Evolutionary conservation across 1,140 invertebrate species (phyloP).

Genomic region (Metaphire vulgaris): DNA sequence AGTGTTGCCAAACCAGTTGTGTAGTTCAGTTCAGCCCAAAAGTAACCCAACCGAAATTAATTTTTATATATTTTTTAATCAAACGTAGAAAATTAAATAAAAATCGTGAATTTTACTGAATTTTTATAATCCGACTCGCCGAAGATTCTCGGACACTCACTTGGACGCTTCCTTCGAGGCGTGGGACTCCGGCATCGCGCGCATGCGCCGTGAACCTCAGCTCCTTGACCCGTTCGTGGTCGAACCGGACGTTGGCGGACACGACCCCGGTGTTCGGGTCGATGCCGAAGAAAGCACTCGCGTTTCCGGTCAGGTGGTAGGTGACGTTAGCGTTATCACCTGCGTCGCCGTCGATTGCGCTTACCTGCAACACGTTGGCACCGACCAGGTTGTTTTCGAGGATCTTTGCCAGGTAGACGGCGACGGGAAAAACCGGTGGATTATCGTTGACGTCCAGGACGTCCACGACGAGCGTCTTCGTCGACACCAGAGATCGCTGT

Average conservation of each 20-base stretch:
- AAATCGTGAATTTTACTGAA: too few relatives aligned
- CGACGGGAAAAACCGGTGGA: constrained; percentile 70
- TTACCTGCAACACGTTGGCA: constrained; percentile 8
- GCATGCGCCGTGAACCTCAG: constrained; percentile 14
- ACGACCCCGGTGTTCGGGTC: constrained; percentile 13
- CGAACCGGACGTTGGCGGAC: constrained; percentile 17
- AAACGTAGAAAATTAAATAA: too few relatives aligned
- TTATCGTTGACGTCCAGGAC: constrained; percentile 92
- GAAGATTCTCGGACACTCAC: background rate
- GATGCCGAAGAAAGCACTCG: background rate
- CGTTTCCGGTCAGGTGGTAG: constrained; percentile 50
- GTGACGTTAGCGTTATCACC: constrained; percentile 14
- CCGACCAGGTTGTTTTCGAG: constrained; percentile 35
- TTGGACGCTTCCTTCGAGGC: background rate
- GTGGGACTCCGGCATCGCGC: background rate
- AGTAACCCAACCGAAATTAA: too few relatives aligned
- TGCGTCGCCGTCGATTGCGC: constrained; percentile 12
- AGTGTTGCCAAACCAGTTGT: too few relatives aligned
- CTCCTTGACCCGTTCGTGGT: constrained; percentile 18
- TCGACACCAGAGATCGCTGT: constrained; percentile 51
- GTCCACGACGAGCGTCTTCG: constrained; percentile 66
- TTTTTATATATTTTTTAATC: too few relatives aligned
- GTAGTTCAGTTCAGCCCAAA: too few relatives aligned
- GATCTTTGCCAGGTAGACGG: constrained; percentile 60
- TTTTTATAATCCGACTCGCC: too few relatives aligned